These are phyloP conservation scores for Muscidifurax raptorellus DNA, from an alignment of 1,140 invertebrate species.

Conservation along the genomic window DNA sequence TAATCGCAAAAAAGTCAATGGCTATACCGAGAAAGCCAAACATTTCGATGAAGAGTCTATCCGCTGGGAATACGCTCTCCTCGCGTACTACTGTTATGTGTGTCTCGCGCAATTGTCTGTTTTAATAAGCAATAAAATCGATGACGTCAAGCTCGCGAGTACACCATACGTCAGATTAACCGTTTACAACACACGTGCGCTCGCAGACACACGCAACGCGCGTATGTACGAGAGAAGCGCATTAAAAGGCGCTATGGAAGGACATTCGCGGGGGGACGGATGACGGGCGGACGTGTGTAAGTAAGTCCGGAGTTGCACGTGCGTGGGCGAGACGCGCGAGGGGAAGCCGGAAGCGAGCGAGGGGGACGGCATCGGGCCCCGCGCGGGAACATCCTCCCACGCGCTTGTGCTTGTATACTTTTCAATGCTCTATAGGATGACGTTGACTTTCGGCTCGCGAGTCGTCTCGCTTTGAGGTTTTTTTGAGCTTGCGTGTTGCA, in stretches of 20 bases:
- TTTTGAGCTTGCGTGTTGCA: too few species aligned
- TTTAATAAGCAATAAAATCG: constrained; percentile 15
- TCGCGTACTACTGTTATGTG: too few species aligned
- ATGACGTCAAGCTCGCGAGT: constrained; percentile 11
- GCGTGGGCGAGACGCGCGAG: too few species aligned
- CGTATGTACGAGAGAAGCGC: neutral
- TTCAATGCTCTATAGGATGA: too few species aligned
- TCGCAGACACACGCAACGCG: too few species aligned
- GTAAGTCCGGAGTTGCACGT: neutral
- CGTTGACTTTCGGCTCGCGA: too few species aligned
- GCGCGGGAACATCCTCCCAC: neutral
- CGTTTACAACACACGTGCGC: too few species aligned
- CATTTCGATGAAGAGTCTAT: too few species aligned
- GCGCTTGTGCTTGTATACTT: neutral
- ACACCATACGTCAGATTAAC: neutral
- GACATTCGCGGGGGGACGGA: neutral
- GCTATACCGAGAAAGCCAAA: too few species aligned
- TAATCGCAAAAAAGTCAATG: too few species aligned
- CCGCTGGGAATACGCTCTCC: too few species aligned
- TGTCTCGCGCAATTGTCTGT: neutral
- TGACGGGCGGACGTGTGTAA: neutral
- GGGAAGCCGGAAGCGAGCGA: constrained; percentile 7
- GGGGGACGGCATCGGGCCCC: neutral
- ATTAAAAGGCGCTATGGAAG: constrained; percentile 14
- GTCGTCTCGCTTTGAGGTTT: too few species aligned